A percentile compares a stretch with the other conserved stretches of the same genome.
Evolutionary conservation across 2,888 invertebrate genomes (phyloP).

Genomic region (Drosophila greeni): DNA sequence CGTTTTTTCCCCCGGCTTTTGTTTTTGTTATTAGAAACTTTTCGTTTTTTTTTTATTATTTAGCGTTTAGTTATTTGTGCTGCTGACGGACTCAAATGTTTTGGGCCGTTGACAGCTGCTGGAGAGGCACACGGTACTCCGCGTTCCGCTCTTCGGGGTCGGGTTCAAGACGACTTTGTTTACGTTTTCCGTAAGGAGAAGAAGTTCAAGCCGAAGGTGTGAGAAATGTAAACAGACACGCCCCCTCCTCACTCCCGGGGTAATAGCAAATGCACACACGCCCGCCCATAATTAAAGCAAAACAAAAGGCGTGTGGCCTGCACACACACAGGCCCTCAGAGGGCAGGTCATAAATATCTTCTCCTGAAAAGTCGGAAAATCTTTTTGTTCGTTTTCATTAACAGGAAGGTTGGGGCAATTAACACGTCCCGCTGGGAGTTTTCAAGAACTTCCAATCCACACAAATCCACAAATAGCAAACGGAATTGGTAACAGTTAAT

Average conservation of each 20-base stretch:
- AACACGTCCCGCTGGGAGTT: conserved; percentile 46
- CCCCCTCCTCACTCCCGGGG: not conserved
- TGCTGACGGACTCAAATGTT: conserved; percentile 10
- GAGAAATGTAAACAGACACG: conserved; percentile 51
- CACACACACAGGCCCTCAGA: conserved; percentile 1
- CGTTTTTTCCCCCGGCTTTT: conserved; percentile 2
- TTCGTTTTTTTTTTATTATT: conserved; percentile 22
- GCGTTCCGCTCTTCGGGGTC: not conserved
- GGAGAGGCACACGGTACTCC: not conserved
- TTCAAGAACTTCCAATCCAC: conserved; percentile 28
- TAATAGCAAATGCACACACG: conserved; percentile 22
- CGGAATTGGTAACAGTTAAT: conserved; percentile 22
- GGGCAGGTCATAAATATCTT: conserved; percentile 43
- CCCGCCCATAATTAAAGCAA: conserved; percentile 65
- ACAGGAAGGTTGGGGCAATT: conserved; percentile 61
- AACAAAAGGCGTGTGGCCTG: conserved; percentile 45
- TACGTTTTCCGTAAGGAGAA: conserved; percentile 30
- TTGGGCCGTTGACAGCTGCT: conserved; percentile 33
- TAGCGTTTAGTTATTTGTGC: conserved; percentile 15
- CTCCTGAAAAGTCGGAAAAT: conserved; percentile 18
- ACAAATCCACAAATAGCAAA: conserved; percentile 28
- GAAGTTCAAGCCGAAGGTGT: conserved; percentile 26
- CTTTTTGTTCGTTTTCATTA: conserved; percentile 52
- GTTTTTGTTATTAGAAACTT: conserved; percentile 23
- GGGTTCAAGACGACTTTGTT: conserved; percentile 32